Conservation (phyloP, 30 jellyfish, hydroid and myxozoan species). For the Phacellophora camtschatica region DNA sequence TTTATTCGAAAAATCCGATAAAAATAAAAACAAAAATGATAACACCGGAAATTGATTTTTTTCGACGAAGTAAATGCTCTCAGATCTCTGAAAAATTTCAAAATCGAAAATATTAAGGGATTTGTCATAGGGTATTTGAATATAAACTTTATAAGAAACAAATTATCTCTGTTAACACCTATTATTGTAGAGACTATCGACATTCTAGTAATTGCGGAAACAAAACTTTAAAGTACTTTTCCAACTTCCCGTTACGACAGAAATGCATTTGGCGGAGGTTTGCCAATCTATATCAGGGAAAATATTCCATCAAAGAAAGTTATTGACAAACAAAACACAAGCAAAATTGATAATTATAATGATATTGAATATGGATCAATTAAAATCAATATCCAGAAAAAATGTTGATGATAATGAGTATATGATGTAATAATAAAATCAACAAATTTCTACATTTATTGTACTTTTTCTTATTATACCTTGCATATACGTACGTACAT, state of each 20-base stretch:
- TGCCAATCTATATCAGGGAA: slow-evolving; percentile 5
- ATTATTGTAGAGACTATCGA: slow-evolving; percentile 1
- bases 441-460: no score
- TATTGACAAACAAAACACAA: no score
- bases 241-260: slow-evolving; percentile 7
- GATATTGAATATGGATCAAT: slow-evolving; percentile 20
- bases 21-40: not conserved
- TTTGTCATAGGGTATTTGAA: not conserved
- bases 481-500: no score
- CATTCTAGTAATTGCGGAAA: not conserved
- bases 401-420: no score
- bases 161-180: not conserved
- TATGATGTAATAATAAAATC: no score
- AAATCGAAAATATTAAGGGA: not conserved
- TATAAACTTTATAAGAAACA: slow-evolving; percentile 3
- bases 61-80: slow-evolving; percentile 9
- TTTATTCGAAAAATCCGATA: no score
- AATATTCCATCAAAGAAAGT: not conserved
- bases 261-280: slow-evolving; percentile 20
- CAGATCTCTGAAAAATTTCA: slow-evolving; percentile 1
- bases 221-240: slow-evolving; percentile 13
- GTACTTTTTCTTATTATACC: no score
- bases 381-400: slow-evolving; percentile 38
- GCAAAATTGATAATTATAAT: not conserved
- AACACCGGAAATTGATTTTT: no score